Evolutionary conservation across 2,113 vertebrate species (phyloP).

Genomic region (Oplegnathus fasciatus): DNA sequence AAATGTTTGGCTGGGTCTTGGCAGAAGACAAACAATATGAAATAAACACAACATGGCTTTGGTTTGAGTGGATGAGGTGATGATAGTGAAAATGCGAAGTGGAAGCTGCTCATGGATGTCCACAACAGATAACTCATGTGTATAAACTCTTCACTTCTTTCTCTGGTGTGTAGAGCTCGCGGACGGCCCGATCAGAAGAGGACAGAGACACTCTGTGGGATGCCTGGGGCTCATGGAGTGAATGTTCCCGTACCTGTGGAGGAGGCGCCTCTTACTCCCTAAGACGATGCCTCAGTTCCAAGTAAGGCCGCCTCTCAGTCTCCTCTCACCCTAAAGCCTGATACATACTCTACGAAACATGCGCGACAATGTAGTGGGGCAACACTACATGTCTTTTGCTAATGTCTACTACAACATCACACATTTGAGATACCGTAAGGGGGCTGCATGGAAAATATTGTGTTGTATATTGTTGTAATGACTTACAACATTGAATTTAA

Average conservation of each 20-base stretch:
- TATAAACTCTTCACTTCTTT: neutral
- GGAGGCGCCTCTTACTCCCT: slow-evolving; percentile 96
- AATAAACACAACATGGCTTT: neutral
- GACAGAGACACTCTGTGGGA: slow-evolving; percentile 94
- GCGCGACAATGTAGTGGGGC: too few relatives aligned
- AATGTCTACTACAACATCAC: neutral
- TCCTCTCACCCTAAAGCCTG: neutral
- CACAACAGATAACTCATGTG: neutral
- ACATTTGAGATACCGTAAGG: neutral
- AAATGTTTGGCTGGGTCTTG: neutral
- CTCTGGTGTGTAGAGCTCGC: slow-evolving; percentile 87
- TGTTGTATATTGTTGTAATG: too few relatives aligned
- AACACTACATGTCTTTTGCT: neutral
- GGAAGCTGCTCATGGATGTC: neutral
- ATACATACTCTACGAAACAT: neutral
- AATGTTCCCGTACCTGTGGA: slow-evolving; percentile 96
- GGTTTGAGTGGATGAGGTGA: neutral
- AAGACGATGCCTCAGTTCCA: slow-evolving; percentile 94
- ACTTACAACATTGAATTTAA: too few relatives aligned
- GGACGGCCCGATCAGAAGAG: slow-evolving; percentile 93
- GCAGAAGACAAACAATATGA: neutral
- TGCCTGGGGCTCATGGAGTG: slow-evolving; percentile 96
- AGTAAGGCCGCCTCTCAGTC: slow-evolving; percentile 80
- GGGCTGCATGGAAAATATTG: neutral
- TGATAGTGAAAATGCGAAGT: neutral